A percentile compares a stretch with the other conserved stretches of the same genome.
These are phyloP conservation scores for Apodemia mormo DNA, from an alignment of 2,888 invertebrate genomes.

Conservation along the genomic window DNA sequence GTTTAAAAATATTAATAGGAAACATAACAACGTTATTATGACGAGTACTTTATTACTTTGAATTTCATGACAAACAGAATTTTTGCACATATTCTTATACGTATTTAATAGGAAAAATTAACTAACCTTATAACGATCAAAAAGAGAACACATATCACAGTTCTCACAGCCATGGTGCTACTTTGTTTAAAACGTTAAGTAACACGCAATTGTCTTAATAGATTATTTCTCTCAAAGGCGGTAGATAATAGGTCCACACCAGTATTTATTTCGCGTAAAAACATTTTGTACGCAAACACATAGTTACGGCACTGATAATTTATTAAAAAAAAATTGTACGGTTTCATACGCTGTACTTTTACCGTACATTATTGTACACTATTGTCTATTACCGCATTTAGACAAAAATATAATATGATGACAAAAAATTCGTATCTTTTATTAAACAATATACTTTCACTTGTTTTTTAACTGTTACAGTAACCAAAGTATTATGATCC, in stretches of 20 bases:
- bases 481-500: too few species aligned
- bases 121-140: conserved; percentile 39
- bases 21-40: not conserved
- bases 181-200: conserved; percentile 19
- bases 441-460: too few species aligned
- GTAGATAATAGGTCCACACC: not conserved
- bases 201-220: conserved; percentile 8
- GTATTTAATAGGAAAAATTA: not conserved
- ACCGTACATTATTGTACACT: too few species aligned
- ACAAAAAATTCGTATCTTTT: too few species aligned
- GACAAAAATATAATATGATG: too few species aligned
- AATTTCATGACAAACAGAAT: not conserved
- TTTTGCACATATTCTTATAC: not conserved
- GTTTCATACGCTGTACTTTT: too few species aligned
- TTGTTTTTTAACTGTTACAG: too few species aligned
- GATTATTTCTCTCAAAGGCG: not conserved
- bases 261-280: not conserved
- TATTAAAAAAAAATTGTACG: too few species aligned
- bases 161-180: conserved; percentile 27
- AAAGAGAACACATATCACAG: conserved; percentile 36
- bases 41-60: not conserved
- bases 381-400: too few species aligned
- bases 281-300: not conserved
- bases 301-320: not conserved
- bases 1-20: not conserved